phyloP scores from a whole-genome alignment of 2,797 vertebrate species.

The Pogoniulus pusillus region DNA sequence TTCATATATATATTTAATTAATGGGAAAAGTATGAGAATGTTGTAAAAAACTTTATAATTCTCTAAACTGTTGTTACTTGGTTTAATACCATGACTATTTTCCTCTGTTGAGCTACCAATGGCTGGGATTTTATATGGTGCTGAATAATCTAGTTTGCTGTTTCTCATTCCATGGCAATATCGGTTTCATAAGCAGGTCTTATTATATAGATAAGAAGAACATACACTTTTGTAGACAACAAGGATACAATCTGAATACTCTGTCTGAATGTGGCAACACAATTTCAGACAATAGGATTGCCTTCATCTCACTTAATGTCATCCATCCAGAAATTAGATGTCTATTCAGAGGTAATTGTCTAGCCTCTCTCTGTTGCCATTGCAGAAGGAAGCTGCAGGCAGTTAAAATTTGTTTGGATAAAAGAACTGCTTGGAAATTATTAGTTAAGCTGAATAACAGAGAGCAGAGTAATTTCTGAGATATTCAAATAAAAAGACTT shows the following conservation, averaged over 20 bases:
- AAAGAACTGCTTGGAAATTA: constrained; percentile 7
- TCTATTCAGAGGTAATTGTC: constrained; percentile 6
- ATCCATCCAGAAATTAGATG: constrained; percentile 31
- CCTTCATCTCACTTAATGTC: constrained; percentile 26
- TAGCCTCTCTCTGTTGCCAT: neutral
- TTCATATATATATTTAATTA: neutral
- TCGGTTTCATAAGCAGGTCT: neutral
- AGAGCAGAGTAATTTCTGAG: neutral
- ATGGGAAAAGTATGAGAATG: neutral
- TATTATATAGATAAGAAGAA: neutral
- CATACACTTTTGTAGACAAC: neutral
- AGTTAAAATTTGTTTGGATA: neutral
- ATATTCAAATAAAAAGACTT: neutral
- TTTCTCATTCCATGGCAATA: neutral
- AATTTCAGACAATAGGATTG: constrained; percentile 22
- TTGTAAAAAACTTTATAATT: neutral
- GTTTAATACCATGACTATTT: neutral
- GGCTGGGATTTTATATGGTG: neutral
- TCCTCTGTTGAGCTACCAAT: neutral
- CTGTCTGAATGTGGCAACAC: neutral
- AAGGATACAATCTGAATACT: neutral
- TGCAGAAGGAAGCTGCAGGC: neutral
- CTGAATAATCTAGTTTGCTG: neutral
- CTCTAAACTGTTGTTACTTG: neutral
- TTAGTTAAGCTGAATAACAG: constrained; percentile 15